These are phyloP conservation scores for Anas platyrhynchos DNA, from an alignment of 2,113 vertebrate genomes.

Conservation along the genomic window DNA sequence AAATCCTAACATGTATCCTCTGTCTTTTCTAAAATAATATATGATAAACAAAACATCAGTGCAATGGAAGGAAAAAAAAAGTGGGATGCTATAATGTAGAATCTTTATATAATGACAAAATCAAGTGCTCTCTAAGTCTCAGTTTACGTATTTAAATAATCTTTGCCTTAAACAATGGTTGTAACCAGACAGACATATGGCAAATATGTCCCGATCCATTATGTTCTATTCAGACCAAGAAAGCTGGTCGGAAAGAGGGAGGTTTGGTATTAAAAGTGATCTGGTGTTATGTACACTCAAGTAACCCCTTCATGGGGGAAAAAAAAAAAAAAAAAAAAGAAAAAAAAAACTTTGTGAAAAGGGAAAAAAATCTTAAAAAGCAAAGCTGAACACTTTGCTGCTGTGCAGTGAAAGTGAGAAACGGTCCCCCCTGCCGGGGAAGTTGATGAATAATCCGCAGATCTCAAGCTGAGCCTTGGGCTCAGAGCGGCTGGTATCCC, in stretches of 20 bases:
- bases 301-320: slow-evolving; percentile 55
- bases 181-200: slow-evolving; percentile 16
- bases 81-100: background rate
- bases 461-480: slow-evolving; percentile 80
- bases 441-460: slow-evolving; percentile 83
- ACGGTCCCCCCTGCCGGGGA: slow-evolving; percentile 84
- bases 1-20: background rate
- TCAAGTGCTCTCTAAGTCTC: background rate
- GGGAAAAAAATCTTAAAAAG: slow-evolving; percentile 47
- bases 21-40: background rate
- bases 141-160: background rate
- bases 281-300: slow-evolving; percentile 6
- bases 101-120: background rate
- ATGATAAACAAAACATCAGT: background rate
- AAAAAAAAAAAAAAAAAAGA: background rate
- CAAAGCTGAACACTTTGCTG: slow-evolving; percentile 69
- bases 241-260: background rate
- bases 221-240: background rate
- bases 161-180: background rate
- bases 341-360: background rate
- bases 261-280: background rate
- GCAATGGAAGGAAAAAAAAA: background rate
- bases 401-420: slow-evolving; percentile 72
- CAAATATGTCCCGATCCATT: background rate
- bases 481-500: slow-evolving; percentile 78